A percentile compares a stretch with the other conserved stretches of the same genome.
Conservation (phyloP, 2,113 vertebrate genomes). For the Nothocercus nigrocapillus region DNA sequence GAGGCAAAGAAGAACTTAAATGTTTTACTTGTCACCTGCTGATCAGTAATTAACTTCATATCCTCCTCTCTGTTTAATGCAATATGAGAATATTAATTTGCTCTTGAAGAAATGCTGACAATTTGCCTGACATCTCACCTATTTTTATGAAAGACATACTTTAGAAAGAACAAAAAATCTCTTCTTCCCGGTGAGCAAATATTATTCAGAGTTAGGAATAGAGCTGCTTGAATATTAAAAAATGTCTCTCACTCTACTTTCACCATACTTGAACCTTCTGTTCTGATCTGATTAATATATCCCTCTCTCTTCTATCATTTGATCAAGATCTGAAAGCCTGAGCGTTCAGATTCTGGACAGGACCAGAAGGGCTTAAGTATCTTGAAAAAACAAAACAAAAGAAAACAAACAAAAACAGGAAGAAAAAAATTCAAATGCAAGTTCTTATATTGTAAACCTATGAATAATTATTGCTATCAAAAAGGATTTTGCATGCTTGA, state of each 20-base stretch:
- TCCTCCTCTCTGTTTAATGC: neutral
- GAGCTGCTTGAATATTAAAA: neutral
- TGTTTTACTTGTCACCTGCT: slow-evolving; percentile 36
- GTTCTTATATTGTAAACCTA: neutral
- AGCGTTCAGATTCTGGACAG: neutral
- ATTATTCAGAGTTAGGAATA: neutral
- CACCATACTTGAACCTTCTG: neutral
- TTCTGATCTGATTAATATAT: neutral
- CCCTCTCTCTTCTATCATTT: neutral
- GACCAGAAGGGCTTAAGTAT: neutral
- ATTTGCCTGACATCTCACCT: neutral
- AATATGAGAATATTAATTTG: slow-evolving; percentile 46
- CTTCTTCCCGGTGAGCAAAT: neutral
- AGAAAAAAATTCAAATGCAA: neutral
- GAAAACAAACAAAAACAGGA: neutral
- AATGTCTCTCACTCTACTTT: neutral
- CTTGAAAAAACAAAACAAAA: neutral
- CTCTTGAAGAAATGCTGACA: slow-evolving; percentile 1
- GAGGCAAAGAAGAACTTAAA: slow-evolving; percentile 23
- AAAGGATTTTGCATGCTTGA: neutral
- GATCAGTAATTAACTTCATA: slow-evolving; percentile 49
- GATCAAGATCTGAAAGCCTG: neutral
- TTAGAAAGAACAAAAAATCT: neutral
- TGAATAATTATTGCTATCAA: neutral
- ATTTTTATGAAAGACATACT: neutral